Conservation (phyloP, 2,113 vertebrate genomes). For the Columba janthina region DNA sequence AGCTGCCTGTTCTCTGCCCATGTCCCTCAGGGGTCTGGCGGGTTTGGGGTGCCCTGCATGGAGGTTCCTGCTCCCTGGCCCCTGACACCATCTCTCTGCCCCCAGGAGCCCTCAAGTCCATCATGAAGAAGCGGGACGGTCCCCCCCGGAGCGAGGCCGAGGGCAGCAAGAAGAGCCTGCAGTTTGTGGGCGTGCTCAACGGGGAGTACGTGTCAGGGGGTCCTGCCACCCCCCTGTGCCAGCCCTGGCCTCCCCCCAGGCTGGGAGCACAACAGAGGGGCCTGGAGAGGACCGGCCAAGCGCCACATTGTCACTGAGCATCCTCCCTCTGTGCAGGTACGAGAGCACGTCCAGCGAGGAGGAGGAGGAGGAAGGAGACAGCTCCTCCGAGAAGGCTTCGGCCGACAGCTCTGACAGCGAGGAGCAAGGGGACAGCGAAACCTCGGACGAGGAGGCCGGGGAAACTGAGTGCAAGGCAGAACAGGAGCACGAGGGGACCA, state of each 20-base stretch:
- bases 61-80: background rate
- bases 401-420: conserved; percentile 82
- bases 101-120: conserved; percentile 89
- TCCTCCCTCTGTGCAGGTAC: conserved; percentile 76
- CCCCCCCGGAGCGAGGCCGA: conserved; percentile 62
- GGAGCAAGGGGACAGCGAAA: conserved; percentile 72
- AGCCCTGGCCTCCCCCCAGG: background rate
- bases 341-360: conserved; percentile 93
- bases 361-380: conserved; percentile 70
- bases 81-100: background rate
- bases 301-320: background rate
- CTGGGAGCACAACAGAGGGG: background rate
- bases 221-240: background rate
- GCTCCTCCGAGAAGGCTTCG: conserved; percentile 74
- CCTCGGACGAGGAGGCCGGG: conserved; percentile 81
- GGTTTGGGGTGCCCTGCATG: background rate
- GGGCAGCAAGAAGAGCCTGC: conserved; percentile 88
- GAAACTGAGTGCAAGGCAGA: conserved; percentile 66
- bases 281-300: background rate
- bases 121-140: conserved; percentile 93
- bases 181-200: conserved; percentile 94
- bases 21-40: background rate
- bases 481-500: background rate
- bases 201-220: conserved; percentile 85
- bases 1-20: background rate